A percentile compares a stretch with the other conserved stretches of the same genome.
Conservation (phyloP, 2,797 vertebrate genomes). For the Calcarius lapponicus region DNA sequence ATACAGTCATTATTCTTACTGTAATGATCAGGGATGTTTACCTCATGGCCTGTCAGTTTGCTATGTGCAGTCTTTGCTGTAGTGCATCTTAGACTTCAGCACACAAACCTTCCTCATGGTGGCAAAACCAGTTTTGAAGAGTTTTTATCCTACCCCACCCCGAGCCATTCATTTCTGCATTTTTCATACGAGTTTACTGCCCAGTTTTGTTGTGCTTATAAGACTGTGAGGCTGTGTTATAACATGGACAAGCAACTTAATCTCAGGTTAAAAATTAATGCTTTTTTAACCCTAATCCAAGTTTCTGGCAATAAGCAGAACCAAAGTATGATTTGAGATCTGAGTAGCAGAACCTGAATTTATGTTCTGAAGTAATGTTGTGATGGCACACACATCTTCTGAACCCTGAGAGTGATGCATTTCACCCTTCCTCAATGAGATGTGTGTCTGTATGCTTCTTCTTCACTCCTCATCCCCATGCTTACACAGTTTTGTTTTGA, state of each 20-base stretch:
- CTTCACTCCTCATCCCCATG: background rate
- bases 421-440: background rate
- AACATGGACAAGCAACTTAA: background rate
- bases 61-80: background rate
- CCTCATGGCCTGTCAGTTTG: background rate
- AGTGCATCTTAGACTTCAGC: background rate
- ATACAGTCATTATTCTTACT: background rate
- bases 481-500: background rate
- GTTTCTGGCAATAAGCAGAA: background rate
- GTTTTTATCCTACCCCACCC: background rate
- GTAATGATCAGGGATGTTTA: background rate
- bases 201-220: background rate
- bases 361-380: background rate
- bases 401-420: background rate
- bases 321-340: background rate
- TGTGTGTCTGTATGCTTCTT: background rate
- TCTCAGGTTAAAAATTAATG: background rate
- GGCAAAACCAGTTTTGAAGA: background rate
- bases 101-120: background rate
- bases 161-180: background rate
- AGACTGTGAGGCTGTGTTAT: background rate
- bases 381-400: background rate
- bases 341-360: background rate
- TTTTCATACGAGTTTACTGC: background rate
- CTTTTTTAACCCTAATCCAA: background rate